phyloP scores from a whole-genome alignment of 2,888 invertebrate genomes.

The Coleophora deauratella region DNA sequence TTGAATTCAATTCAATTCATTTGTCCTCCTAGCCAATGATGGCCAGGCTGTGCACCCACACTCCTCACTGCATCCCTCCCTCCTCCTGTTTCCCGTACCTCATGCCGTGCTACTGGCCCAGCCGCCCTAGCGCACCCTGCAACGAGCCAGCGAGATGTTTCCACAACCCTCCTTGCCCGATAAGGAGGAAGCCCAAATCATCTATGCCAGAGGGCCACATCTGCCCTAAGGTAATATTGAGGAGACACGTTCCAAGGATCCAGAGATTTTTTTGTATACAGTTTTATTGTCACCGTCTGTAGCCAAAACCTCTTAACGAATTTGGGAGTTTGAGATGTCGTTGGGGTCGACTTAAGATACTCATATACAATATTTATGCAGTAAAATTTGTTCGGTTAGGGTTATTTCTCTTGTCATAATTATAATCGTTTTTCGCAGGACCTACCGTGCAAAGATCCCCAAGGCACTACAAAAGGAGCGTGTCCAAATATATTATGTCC shows the following conservation, averaged over 20 bases:
- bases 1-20: too few species aligned
- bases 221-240: neutral
- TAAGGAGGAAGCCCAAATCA: slow-evolving; percentile 26
- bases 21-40: slow-evolving; percentile 35
- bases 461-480: neutral
- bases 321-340: too few species aligned
- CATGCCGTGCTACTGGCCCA: slow-evolving; percentile 63
- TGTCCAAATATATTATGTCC: neutral
- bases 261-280: too few species aligned
- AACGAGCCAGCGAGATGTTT: slow-evolving; percentile 45
- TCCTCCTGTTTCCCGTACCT: slow-evolving; percentile 53
- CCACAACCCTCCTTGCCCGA: slow-evolving; percentile 55
- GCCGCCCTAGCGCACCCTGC: slow-evolving; percentile 50
- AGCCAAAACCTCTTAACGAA: too few species aligned
- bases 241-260: too few species aligned
- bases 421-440: too few species aligned
- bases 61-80: slow-evolving; percentile 49
- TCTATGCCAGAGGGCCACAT: neutral
- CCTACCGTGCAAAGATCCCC: neutral
- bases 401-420: too few species aligned
- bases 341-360: too few species aligned
- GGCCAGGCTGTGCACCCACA: slow-evolving; percentile 47
- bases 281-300: too few species aligned
- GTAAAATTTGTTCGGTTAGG: too few species aligned
- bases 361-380: too few species aligned